Evolutionary conservation across 2,888 invertebrate species (phyloP).

Genomic region (Stegana nigrithorax): DNA sequence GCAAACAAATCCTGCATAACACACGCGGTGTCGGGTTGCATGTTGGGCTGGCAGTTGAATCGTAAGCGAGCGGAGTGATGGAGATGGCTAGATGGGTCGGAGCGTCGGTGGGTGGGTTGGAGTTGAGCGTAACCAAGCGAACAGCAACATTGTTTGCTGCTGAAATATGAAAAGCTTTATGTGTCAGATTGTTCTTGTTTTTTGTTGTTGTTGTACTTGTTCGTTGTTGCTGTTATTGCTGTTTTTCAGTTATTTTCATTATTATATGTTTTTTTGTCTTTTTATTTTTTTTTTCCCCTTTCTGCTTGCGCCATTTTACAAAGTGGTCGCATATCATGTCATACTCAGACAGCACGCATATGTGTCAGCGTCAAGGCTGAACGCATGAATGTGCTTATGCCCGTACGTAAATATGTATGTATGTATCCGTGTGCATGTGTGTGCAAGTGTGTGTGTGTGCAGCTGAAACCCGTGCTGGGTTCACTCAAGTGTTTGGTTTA

Average conservation of each 20-base stretch:
- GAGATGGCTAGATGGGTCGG: too few relatives aligned
- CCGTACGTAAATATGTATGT: background rate
- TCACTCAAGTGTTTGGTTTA: slow-evolving; percentile 33
- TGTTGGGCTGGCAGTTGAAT: too few relatives aligned
- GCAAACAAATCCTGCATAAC: slow-evolving; percentile 34
- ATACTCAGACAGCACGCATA: slow-evolving; percentile 55
- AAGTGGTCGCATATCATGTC: slow-evolving; percentile 65
- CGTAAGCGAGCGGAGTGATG: too few relatives aligned
- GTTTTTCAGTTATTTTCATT: slow-evolving; percentile 2
- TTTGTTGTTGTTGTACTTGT: background rate
- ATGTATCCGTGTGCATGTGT: slow-evolving; percentile 14
- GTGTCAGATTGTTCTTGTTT: too few relatives aligned
- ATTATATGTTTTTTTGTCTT: background rate
- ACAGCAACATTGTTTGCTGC: slow-evolving; percentile 9
- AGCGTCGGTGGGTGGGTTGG: background rate
- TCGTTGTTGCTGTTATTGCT: background rate
- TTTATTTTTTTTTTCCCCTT: slow-evolving; percentile 38
- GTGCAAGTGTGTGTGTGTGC: slow-evolving; percentile 18
- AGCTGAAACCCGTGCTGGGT: slow-evolving; percentile 11
- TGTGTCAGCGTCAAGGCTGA: slow-evolving; percentile 44
- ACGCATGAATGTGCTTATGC: background rate
- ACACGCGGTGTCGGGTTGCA: background rate
- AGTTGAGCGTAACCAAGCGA: background rate
- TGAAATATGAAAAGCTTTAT: slow-evolving; percentile 14
- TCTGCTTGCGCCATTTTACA: slow-evolving; percentile 52